Base-by-base conservation (phyloP, 2,888 invertebrate genomes). In the Notodonta dromedarius region DNA sequence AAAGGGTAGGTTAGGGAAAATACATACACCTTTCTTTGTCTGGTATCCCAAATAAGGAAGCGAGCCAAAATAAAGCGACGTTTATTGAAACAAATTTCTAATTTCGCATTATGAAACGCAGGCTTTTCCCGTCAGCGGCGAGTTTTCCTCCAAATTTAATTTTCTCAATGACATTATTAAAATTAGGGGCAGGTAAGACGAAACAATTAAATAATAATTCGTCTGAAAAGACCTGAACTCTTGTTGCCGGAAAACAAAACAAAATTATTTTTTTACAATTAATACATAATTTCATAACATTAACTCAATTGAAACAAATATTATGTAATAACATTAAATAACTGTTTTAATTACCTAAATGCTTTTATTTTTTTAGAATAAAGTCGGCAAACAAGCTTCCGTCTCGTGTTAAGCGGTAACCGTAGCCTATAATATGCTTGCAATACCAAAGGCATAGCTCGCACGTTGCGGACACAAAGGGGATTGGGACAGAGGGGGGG, bases 81-180 rank as follows among this genome's bases (percentile, higher is more conserved):
- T 46, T 60, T 54, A 53, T 57, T 40, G 12, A 57, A 56, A 61
- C 32, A 42, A 61, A 58, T 55, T 46, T 51, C 32, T 32, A 61
- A 58, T 55, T 46, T 44, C 9, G 42, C 11, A 39, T 51, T 44
- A 42, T 50, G 50, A 16, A 50, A 50, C 50, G 16, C 16, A 16
- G 50, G 16, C 16, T 50, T 14, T 16, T 7, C 16, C 4, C 16
- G 14, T 9, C 50, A n/a, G 13, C n/a, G n/a, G 46, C 46, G 11
- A 13, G 46, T 14, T 50, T 16, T 16, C 16, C 16, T 12, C 4
- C 1, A 50, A 50, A 50, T 50, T 16, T 11, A 9, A 50, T 50
- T 50, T 50, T 16, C 9, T 9, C 16, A 50, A 50, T 16, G 11
- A 32, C 52, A 32, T 52, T 52, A 52, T 12, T 52, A 32, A 32